Evolutionary conservation across 2,113 vertebrate genomes (phyloP).

Genomic region (Mobula hypostoma): DNA sequence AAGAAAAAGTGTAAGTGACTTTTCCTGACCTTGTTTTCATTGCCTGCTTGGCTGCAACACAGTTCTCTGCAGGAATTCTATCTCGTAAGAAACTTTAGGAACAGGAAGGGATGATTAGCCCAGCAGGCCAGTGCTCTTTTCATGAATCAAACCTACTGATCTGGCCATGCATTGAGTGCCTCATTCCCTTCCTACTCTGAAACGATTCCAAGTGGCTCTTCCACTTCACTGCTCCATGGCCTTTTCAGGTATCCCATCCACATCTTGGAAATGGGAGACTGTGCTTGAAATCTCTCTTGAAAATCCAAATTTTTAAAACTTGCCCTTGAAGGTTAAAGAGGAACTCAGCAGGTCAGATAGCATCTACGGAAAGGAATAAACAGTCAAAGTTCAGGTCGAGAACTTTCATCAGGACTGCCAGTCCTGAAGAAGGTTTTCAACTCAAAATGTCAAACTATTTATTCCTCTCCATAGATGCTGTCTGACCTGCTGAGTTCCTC

Average conservation of each 20-base stretch:
- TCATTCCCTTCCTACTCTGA: neutral
- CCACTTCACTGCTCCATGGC: neutral
- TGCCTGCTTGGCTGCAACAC: neutral
- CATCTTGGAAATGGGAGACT: neutral
- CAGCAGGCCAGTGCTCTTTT: neutral
- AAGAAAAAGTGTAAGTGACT: conserved; percentile 27
- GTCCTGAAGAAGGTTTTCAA: no score
- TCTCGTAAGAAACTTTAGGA: neutral
- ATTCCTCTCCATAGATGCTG: no score
- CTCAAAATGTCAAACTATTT: no score
- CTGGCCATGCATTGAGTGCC: neutral
- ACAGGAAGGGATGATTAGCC: neutral
- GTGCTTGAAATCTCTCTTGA: neutral
- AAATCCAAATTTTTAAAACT: neutral
- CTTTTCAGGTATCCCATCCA: neutral
- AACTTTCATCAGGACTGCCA: no score
- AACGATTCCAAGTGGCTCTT: neutral
- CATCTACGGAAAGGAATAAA: no score
- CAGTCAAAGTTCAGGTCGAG: no score
- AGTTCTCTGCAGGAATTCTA: neutral
- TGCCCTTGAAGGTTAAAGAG: no score
- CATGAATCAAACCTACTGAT: neutral
- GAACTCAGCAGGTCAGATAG: no score
- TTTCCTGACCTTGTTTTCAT: conserved; percentile 32
- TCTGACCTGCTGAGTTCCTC: no score